Conservation (phyloP, 1,140 invertebrate genomes). For the Ceratosolen solmsi region DNA sequence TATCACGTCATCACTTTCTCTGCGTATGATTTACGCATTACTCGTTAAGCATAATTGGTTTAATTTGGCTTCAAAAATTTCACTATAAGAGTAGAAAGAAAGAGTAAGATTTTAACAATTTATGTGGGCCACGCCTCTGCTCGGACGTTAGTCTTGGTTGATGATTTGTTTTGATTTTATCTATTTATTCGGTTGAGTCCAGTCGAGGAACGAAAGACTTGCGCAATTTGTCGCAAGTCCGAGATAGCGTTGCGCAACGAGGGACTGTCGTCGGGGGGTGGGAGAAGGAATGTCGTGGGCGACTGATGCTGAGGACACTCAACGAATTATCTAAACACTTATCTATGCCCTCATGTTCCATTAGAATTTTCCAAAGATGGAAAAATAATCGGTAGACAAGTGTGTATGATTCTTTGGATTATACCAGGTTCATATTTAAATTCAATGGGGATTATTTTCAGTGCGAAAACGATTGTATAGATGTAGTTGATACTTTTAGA, state of each 20-base stretch:
- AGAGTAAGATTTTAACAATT: background rate
- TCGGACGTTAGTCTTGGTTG: background rate
- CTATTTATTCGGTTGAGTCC: background rate
- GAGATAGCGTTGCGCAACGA: slow-evolving; percentile 31
- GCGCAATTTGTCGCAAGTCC: slow-evolving; percentile 15
- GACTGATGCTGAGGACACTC: slow-evolving; percentile 1
- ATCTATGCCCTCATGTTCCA: too few species aligned
- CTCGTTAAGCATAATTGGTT: slow-evolving; percentile 63
- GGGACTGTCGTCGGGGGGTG: background rate
- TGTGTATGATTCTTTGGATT: too few species aligned
- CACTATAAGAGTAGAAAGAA: background rate
- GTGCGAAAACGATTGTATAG: slow-evolving; percentile 2
- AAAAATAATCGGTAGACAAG: too few species aligned
- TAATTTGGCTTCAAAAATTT: slow-evolving; percentile 49
- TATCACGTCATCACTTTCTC: slow-evolving; percentile 65
- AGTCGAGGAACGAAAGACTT: background rate
- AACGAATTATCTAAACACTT: too few species aligned
- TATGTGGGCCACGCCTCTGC: background rate
- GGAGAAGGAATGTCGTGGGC: slow-evolving; percentile 33
- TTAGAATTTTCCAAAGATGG: too few species aligned
- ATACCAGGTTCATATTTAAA: slow-evolving; percentile 10
- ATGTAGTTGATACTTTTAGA: background rate
- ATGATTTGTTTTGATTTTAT: too few species aligned
- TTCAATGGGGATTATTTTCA: slow-evolving; percentile 7
- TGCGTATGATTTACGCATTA: slow-evolving; percentile 59